Percentiles rank a stretch among this genome's conserved stretches.
Evolutionary conservation across 2,797 vertebrate species (phyloP).

Genomic region (Epinephelus awoara): DNA sequence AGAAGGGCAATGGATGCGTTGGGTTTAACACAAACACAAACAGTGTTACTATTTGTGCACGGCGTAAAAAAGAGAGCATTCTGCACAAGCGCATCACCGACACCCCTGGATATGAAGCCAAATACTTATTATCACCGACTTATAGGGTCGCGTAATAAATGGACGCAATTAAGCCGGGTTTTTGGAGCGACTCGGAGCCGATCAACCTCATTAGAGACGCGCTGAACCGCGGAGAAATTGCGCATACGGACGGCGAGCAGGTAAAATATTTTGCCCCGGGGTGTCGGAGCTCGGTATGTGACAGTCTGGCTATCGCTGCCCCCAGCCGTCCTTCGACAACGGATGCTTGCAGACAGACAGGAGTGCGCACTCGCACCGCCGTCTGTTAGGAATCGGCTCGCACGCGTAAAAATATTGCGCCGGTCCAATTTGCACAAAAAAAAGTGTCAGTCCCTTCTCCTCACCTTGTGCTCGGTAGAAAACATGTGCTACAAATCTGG

Average conservation of each 20-base stretch:
- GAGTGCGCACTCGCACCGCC: conserved; percentile 53
- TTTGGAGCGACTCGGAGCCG: conserved; percentile 68
- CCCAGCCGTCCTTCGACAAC: conserved; percentile 38
- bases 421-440: conserved; percentile 54
- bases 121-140: conserved; percentile 73
- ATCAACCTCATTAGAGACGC: conserved; percentile 77
- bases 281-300: conserved; percentile 59
- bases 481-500: conserved; percentile 26
- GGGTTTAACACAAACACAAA: conserved; percentile 59
- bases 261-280: conserved; percentile 71
- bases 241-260: conserved; percentile 60
- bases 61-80: conserved; percentile 8
- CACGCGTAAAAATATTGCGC: conserved; percentile 66
- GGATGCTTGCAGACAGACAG: conserved; percentile 56
- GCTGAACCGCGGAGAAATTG: conserved; percentile 63
- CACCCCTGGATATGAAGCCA: conserved; percentile 49
- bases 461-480: conserved; percentile 13
- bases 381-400: conserved; percentile 60
- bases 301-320: conserved; percentile 64
- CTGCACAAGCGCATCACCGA: conserved; percentile 27
- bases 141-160: conserved; percentile 72
- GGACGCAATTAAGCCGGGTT: conserved; percentile 75
- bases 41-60: conserved; percentile 46
- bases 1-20: conserved; percentile 57
- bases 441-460: conserved; percentile 42